Conservation (phyloP, 2,797 vertebrate species). For the Alosa sapidissima region DNA sequence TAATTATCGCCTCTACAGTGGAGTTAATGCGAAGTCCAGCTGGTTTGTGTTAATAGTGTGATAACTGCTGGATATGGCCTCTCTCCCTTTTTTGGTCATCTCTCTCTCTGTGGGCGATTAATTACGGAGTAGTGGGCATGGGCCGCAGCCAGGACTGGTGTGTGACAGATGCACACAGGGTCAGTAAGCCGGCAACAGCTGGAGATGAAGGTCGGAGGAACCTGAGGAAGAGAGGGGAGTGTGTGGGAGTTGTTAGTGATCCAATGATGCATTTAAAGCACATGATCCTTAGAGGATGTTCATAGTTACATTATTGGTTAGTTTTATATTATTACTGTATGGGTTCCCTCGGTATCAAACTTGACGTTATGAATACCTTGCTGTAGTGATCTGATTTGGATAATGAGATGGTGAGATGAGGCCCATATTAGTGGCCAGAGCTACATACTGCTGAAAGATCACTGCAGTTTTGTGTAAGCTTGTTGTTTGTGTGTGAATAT, state of each 20-base stretch:
- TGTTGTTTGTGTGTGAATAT: not conserved
- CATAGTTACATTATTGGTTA: not conserved
- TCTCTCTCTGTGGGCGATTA: conserved; percentile 61
- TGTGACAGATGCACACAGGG: conserved; percentile 69
- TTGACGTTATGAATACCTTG: not conserved
- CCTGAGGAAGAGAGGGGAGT: conserved; percentile 46
- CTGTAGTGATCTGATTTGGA: not conserved
- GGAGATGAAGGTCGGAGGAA: conserved; percentile 74
- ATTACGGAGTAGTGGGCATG: conserved; percentile 64
- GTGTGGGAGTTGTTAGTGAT: conserved; percentile 17
- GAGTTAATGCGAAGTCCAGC: conserved; percentile 66
- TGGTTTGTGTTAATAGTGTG: conserved; percentile 63
- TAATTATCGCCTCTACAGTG: conserved; percentile 72
- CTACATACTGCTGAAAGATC: not conserved
- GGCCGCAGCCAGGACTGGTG: conserved; percentile 59
- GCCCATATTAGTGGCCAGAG: not conserved
- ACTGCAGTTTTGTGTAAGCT: not conserved
- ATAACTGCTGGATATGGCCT: conserved; percentile 50
- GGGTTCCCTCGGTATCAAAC: not conserved
- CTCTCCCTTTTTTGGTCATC: conserved; percentile 36
- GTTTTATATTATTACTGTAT: not conserved
- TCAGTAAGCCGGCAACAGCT: conserved; percentile 71
- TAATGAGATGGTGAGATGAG: not conserved
- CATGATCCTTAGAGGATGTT: not conserved
- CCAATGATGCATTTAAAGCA: not conserved